Conservation (phyloP, 2,888 invertebrate species). For the Chelonus formosanus region DNA sequence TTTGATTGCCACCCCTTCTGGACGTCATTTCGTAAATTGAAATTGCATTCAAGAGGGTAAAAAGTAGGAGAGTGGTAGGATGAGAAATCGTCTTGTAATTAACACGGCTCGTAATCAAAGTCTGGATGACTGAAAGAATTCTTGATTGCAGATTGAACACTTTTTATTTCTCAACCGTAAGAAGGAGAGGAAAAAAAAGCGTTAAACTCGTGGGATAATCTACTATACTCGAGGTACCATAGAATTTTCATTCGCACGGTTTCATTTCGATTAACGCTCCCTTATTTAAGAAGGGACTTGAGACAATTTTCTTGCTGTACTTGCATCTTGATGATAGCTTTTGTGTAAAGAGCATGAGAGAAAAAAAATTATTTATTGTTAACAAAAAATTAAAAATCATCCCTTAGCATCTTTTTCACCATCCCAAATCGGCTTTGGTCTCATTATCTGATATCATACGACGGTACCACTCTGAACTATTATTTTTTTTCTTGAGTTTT, state of each 20-base stretch:
- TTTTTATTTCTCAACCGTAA: conserved; percentile 27
- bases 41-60: conserved; percentile 31
- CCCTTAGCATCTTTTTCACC: too few species aligned
- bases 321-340: conserved; percentile 28
- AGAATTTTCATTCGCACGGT: conserved; percentile 63
- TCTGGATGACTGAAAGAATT: conserved; percentile 34
- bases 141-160: conserved; percentile 38
- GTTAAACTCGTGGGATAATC: conserved; percentile 52
- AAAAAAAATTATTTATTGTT: conserved; percentile 9
- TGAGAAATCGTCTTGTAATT: conserved; percentile 33
- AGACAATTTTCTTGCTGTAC: conserved; percentile 11
- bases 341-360: not conserved
- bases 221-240: conserved; percentile 44
- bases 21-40: conserved; percentile 33
- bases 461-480: not conserved
- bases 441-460: too few species aligned
- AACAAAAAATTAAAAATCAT: too few species aligned
- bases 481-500: conserved; percentile 10
- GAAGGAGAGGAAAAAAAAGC: conserved; percentile 30
- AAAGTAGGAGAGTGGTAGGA: conserved; percentile 13
- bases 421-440: too few species aligned
- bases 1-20: conserved; percentile 5
- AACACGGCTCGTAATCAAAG: conserved; percentile 32
- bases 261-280: conserved; percentile 63
- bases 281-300: conserved; percentile 34